Evolutionary conservation across 2,888 invertebrate genomes (phyloP).

Genomic region (Monoplex corrugatus): DNA sequence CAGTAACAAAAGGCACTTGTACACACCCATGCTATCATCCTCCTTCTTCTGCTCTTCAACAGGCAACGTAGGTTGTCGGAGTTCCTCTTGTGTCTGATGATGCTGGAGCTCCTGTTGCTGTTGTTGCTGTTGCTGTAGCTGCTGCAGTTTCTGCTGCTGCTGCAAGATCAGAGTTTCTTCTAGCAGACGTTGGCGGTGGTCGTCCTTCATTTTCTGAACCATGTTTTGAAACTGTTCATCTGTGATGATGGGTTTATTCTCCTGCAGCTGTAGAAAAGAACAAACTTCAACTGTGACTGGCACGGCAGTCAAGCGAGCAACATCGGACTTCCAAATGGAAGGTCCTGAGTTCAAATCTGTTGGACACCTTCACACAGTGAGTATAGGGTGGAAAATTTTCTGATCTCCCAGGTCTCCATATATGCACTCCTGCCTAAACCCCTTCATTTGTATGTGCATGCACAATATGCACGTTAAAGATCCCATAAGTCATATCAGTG

Average conservation of each 20-base stretch:
- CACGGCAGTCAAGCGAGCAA: too few relatives aligned
- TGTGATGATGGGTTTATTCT: conserved; percentile 78
- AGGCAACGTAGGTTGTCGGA: conserved; percentile 55
- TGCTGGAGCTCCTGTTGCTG: background rate
- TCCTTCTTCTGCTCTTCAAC: background rate
- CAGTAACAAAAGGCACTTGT: background rate
- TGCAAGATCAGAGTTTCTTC: conserved; percentile 62
- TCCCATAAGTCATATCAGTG: too few relatives aligned
- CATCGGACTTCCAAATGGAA: too few relatives aligned
- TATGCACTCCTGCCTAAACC: too few relatives aligned
- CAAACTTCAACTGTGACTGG: too few relatives aligned
- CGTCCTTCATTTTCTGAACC: conserved; percentile 86
- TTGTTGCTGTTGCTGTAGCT: background rate
- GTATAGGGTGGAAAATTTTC: too few relatives aligned
- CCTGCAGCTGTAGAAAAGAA: conserved; percentile 76
- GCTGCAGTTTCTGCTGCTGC: conserved; percentile 60
- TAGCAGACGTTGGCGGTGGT: conserved; percentile 74
- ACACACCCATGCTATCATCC: conserved; percentile 12
- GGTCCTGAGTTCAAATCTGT: too few relatives aligned
- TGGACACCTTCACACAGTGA: too few relatives aligned
- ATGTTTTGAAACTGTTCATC: conserved; percentile 95
- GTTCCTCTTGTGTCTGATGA: conserved; percentile 60
- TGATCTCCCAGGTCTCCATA: too few relatives aligned
- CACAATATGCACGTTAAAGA: too few relatives aligned
- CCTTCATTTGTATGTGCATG: too few relatives aligned